Percentiles rank a stretch among this genome's conserved stretches.
phyloP scores from a whole-genome alignment of 1,140 invertebrate genomes.

The Pseudomyrmex cubaensis region DNA sequence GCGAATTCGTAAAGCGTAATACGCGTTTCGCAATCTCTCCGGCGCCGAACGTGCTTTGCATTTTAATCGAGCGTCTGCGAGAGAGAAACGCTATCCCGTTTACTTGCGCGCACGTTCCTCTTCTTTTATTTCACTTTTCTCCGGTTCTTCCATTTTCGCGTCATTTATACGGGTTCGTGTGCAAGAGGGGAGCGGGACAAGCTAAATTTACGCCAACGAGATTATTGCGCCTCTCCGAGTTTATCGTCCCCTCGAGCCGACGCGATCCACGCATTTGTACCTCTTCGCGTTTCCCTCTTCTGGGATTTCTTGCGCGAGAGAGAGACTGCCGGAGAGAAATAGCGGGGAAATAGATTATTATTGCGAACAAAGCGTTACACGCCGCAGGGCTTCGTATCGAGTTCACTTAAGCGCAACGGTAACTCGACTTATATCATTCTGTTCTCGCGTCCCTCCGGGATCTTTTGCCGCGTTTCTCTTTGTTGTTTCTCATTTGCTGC shows the following conservation, averaged over 20 bases:
- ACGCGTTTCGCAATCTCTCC: background rate
- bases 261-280: background rate
- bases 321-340: conserved; percentile 9
- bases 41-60: background rate
- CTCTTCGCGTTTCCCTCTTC: conserved; percentile 31
- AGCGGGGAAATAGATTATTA: conserved; percentile 67
- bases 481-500: conserved; percentile 9
- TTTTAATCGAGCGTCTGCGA: conserved; percentile 39
- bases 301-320: background rate
- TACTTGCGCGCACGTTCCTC: background rate
- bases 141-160: background rate
- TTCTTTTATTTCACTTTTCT: conserved; percentile 1
- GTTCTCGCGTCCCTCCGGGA: conserved; percentile 3
- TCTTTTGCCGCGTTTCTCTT: conserved; percentile 50
- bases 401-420: conserved; percentile 77
- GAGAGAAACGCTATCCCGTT: background rate
- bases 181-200: background rate
- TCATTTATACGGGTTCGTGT: conserved; percentile 7
- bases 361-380: conserved; percentile 67
- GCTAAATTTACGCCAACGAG: conserved; percentile 28
- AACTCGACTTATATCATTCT: conserved; percentile 64
- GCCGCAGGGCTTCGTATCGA: conserved; percentile 71
- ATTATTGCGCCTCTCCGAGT: background rate
- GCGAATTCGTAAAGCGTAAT: too few relatives aligned
- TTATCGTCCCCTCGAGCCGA: conserved; percentile 21